These are phyloP conservation scores for Napeogenes sylphis DNA, from an alignment of 2,888 invertebrate species.

Conservation along the genomic window DNA sequence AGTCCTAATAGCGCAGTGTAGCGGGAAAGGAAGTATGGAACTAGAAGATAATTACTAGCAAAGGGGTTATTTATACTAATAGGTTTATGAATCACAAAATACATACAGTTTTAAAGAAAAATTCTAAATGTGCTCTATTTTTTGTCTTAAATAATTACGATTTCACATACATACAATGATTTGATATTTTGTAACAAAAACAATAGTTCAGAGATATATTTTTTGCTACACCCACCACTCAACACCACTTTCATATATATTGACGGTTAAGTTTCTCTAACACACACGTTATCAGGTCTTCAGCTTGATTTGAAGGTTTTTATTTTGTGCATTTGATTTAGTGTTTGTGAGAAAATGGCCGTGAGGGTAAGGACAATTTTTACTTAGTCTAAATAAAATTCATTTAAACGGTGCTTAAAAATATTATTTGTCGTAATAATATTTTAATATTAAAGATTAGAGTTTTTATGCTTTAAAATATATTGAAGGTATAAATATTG, in stretches of 20 bases:
- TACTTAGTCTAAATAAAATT: not conserved
- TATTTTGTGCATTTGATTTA: conserved; percentile 5
- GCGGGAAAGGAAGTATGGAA: too few species aligned
- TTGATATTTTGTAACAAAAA: conserved; percentile 21
- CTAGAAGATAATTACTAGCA: too few species aligned
- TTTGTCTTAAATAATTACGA: not conserved
- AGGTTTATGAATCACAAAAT: too few species aligned
- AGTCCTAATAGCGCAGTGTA: too few species aligned
- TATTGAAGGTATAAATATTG: too few species aligned
- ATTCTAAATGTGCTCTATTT: too few species aligned
- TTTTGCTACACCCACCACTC: conserved; percentile 36
- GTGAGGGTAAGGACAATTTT: conserved; percentile 49
- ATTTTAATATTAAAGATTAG: too few species aligned
- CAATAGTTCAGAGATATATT: conserved; percentile 18
- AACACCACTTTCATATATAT: conserved; percentile 51
- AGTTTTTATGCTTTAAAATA: too few species aligned
- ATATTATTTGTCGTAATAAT: not conserved
- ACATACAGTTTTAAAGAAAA: too few species aligned
- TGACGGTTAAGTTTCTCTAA: conserved; percentile 48
- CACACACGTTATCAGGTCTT: conserved; percentile 52
- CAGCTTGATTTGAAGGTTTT: conserved; percentile 36
- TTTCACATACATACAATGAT: not conserved
- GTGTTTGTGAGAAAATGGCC: conserved; percentile 46
- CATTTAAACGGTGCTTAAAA: not conserved
- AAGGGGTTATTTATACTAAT: too few species aligned